Base-by-base conservation (phyloP, 2,113 vertebrate genomes). In the Scortum barcoo region DNA sequence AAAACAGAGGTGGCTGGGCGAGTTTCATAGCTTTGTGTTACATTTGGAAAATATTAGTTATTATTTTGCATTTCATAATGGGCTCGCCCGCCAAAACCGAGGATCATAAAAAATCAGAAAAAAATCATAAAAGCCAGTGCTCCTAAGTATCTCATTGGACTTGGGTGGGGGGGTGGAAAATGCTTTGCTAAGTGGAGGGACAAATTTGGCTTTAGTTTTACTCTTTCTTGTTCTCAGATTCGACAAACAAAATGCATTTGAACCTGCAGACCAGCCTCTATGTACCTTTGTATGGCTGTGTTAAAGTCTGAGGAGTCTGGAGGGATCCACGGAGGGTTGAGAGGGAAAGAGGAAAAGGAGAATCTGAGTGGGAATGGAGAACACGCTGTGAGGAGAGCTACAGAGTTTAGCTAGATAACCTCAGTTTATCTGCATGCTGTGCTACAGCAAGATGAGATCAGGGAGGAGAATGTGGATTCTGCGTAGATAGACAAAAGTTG, bases 31-130 rank as follows among this genome's bases (percentile, higher is more conserved):
- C 91, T 92, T 94, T 91, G 91, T 90, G 83, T 94, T 93, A 90
- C 92, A 91, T 94, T 95, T 94, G 93, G 94, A 95, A 95, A 95
- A 95, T 94, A 93, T 94, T 92, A 92, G 91, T 92, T 94, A 93
- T 94, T 94, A 94, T 94, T 94, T 91, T 92, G 90, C 80, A 91
- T 94, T 95, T 94, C 92, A 95, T 93, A 95, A 94, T 85, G 84
- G 79, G 51, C 46, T 78, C 11, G 19, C 53, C 81, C 78, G 94
- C 93, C 94, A 95, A 94, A 90, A 79, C 87, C 72, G 72, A 88
- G 72, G 86, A 91, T 92, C 93, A 85, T 95, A 92, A 95, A 94
- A 93, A 80, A 85, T 80, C 79, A 77, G 92, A 90, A 90, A 93
- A 67, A 93, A 87, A 91, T 86, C 80, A 93, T 92, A 92, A 94